phyloP scores from a whole-genome alignment of 2,888 invertebrate species.

The Platycheirus albimanus region DNA sequence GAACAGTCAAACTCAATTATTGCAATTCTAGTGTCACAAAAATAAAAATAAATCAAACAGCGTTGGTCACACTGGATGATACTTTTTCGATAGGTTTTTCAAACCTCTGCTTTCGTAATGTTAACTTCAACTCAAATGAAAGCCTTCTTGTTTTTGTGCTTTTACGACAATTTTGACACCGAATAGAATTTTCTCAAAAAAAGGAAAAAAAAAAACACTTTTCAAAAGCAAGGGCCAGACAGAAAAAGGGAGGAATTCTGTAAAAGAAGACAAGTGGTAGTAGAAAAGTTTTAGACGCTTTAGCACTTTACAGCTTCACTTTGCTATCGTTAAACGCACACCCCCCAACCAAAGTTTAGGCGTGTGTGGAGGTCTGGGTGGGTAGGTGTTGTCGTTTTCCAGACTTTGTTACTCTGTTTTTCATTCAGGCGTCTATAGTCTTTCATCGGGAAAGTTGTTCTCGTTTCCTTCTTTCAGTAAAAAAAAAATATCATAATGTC shows the following conservation, averaged over 20 bases:
- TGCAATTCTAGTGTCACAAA: no score
- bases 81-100: not conserved
- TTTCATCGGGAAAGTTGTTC: constrained; percentile 16
- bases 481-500: no score
- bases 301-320: constrained; percentile 72
- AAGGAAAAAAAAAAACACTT: constrained; percentile 37
- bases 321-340: constrained; percentile 67
- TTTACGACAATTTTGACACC: constrained; percentile 70
- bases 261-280: constrained; percentile 45
- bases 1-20: no score
- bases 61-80: not conserved
- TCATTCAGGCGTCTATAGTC: constrained; percentile 3
- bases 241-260: constrained; percentile 1
- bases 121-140: constrained; percentile 16
- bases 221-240: constrained; percentile 19
- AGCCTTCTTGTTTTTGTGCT: constrained; percentile 50
- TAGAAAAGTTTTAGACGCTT: constrained; percentile 71
- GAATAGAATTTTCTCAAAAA: constrained; percentile 49
- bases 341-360: constrained; percentile 21
- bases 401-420: constrained; percentile 55
- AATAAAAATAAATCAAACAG: not conserved
- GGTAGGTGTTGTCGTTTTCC: constrained; percentile 28
- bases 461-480: not conserved
- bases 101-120: constrained; percentile 19
- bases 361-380: not conserved